Evolutionary conservation across 2,797 vertebrate genomes (phyloP).

Genomic region (Anisognathus igniventris): DNA sequence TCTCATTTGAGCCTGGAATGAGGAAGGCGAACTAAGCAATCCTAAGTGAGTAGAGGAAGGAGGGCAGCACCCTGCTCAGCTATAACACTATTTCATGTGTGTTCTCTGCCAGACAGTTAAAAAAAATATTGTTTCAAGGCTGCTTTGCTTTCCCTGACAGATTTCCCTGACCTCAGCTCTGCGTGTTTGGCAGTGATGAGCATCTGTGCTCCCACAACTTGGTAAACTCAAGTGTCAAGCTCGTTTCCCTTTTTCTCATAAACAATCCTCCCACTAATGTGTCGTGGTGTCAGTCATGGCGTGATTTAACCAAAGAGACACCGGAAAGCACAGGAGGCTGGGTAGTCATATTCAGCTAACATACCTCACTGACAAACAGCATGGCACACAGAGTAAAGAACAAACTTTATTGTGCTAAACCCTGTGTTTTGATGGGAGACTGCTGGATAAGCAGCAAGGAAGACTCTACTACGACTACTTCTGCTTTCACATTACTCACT

Average conservation of each 20-base stretch:
- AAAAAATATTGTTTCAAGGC: not conserved
- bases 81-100: not conserved
- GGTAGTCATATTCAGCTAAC: not conserved
- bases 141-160: constrained; percentile 9
- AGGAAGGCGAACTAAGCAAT: not conserved
- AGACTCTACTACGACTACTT: not conserved
- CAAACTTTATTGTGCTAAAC: not conserved
- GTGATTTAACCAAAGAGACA: not conserved
- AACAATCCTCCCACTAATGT: constrained; percentile 41
- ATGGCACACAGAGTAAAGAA: not conserved
- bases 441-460: not conserved
- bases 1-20: not conserved
- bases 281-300: not conserved
- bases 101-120: not conserved
- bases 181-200: not conserved
- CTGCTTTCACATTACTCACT: not conserved
- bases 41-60: not conserved
- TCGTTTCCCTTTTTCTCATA: constrained; percentile 45
- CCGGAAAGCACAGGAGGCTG: not conserved
- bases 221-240: constrained; percentile 36
- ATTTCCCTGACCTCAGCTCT: not conserved
- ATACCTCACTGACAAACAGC: not conserved
- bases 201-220: not conserved
- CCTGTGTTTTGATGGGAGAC: not conserved
- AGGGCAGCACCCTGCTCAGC: not conserved